A percentile compares a stretch with the other conserved stretches of the same genome.
Evolutionary conservation across 2,113 vertebrate genomes (phyloP).

Genomic region (Lathamus discolor): DNA sequence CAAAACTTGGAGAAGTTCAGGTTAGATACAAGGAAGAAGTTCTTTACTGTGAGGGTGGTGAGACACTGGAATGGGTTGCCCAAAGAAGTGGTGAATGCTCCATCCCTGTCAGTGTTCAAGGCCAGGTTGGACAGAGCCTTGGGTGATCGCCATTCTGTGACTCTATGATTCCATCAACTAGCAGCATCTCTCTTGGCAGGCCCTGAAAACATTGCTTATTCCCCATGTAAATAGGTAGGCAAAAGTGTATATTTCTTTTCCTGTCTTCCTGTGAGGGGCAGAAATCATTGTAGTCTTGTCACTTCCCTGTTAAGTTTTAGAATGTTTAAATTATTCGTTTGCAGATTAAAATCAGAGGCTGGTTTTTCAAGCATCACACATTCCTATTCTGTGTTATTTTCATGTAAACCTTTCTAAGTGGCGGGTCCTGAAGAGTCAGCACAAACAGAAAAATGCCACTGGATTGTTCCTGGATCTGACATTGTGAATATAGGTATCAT

Average conservation of each 20-base stretch:
- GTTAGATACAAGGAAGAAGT: background rate
- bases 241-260: background rate
- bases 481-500: background rate
- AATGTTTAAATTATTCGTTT: conserved; percentile 11
- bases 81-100: background rate
- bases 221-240: background rate
- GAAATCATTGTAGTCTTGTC: background rate
- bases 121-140: background rate
- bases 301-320: background rate
- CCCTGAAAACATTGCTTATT: background rate
- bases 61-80: background rate
- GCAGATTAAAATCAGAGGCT: background rate
- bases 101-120: background rate
- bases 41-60: background rate
- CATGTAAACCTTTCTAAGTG: background rate
- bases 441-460: background rate
- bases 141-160: background rate
- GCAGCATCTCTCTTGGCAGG: background rate
- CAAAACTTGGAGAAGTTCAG: background rate
- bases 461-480: background rate
- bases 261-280: background rate
- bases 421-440: background rate
- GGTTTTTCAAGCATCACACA: background rate
- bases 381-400: background rate
- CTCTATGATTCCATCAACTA: background rate